phyloP scores from a whole-genome alignment of 2,888 invertebrate species.

The Lathronympha strigana region DNA sequence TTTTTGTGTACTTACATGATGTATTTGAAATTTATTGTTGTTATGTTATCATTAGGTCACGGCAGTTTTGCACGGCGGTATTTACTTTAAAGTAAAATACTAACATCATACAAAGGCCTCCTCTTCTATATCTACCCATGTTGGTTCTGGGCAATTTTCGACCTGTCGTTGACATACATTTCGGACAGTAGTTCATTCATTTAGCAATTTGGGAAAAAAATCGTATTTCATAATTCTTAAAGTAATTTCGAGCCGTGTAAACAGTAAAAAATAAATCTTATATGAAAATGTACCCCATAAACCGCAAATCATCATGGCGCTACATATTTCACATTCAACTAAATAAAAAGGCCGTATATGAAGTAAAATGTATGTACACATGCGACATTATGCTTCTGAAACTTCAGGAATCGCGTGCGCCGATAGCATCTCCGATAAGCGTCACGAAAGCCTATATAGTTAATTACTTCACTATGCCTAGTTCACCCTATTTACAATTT shows the following conservation, averaged over 20 bases:
- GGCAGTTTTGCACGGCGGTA: too few relatives aligned
- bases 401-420: constrained; percentile 28
- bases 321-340: not conserved
- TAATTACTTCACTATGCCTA: constrained; percentile 38
- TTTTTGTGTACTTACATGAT: not conserved
- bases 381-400: not conserved
- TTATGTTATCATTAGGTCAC: too few relatives aligned
- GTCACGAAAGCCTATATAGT: constrained; percentile 34
- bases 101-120: too few relatives aligned
- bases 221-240: not conserved
- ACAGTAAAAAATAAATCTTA: constrained; percentile 32
- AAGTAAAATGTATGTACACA: not conserved
- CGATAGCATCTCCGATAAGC: constrained; percentile 26
- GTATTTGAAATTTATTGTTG: too few relatives aligned
- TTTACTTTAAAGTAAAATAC: too few relatives aligned
- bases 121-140: too few relatives aligned
- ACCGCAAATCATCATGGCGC: constrained; percentile 27
- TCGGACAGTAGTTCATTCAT: not conserved
- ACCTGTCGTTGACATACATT: too few relatives aligned
- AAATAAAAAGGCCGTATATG: not conserved
- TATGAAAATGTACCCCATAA: constrained; percentile 28
- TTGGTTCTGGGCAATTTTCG: too few relatives aligned
- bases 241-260: not conserved
- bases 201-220: not conserved
- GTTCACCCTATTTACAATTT: constrained; percentile 9